Base-by-base conservation (phyloP, 1,140 invertebrate genomes). In the Trichogramma pretiosum region DNA sequence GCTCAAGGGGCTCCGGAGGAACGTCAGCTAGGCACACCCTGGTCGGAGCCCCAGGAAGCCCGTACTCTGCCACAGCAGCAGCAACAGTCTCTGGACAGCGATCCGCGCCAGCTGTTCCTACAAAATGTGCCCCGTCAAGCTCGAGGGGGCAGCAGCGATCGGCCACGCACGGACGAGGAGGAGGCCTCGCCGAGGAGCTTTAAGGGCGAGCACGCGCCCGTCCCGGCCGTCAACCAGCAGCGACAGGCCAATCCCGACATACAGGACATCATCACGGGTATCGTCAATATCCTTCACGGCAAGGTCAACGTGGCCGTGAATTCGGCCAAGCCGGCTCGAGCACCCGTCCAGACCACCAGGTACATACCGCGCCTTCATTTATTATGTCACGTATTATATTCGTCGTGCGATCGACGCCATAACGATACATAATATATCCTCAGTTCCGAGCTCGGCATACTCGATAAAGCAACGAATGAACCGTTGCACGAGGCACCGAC, bases 181-280 rank as follows among this genome's bases (percentile, higher is more conserved):
- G n/a, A n/a, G n/a, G n/a, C n/a, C 56, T 39, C 9, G 54, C 60
- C n/a, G 58, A 65, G 59, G 68, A 72, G 53, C 47, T 69, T 61
- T 72, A 69, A n/a, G n/a, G n/a, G 59, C 53, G 63, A 63, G 3
- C 61, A 60, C 28, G 60, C 57, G 5, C 52, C 61, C 5, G 54
- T 56, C 18, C 55, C 62, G 3, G 55, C 58, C 19, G 69, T 37
- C 77, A 80, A 56, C 77, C 54, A 55, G 58, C 68, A 50, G 5
- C 59, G 74, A 30, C 78, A 82, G 56, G 78, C 82, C 4, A 82
- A 80, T 63, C 84, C 85, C 16, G 87, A 91, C 63, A 89, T 92
- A 43, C 86, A 92, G 65, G 89, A 92, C 59, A 90, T 93, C 11
- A 88, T 93, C 39, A 89, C 87, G 7, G 89, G 88, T 10, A 87